Conservation (phyloP, 2,797 vertebrate genomes). For the Neosilurus hyrtlii region DNA sequence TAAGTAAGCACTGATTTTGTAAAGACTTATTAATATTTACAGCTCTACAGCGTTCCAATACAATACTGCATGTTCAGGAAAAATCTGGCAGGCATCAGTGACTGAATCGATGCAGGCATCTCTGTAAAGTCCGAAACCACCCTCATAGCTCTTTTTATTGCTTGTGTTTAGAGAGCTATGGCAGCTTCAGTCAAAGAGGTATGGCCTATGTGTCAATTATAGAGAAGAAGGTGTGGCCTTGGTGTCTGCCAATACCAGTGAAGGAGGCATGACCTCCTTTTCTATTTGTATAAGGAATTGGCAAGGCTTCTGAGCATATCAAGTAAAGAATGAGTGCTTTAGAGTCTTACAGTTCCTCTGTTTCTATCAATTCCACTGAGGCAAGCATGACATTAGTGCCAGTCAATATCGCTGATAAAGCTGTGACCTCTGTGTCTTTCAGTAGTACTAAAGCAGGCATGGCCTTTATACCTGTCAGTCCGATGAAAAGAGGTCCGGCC, state of each 20-base stretch:
- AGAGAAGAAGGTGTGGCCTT: not conserved
- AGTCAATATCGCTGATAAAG: not conserved
- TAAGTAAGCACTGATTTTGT: not conserved
- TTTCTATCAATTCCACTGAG: not conserved
- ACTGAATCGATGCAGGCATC: slow-evolving; percentile 2
- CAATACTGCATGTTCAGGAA: not conserved
- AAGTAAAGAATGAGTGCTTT: too few species aligned
- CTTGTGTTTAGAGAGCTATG: not conserved
- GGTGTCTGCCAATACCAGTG: not conserved
- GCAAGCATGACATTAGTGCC: not conserved
- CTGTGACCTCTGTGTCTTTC: not conserved
- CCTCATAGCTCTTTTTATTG: not conserved
- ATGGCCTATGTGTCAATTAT: not conserved
- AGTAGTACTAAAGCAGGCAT: not conserved
- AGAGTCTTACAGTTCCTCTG: not conserved
- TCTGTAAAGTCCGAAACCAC: not conserved
- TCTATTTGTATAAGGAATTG: too few species aligned
- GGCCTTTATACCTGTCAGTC: not conserved
- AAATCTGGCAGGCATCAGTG: not conserved
- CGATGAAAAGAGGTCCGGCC: not conserved
- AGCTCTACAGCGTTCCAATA: not conserved
- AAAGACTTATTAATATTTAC: not conserved
- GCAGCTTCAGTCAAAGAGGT: not conserved
- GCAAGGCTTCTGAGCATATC: too few species aligned
- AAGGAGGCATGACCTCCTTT: not conserved